Percentiles rank a stretch among this genome's conserved stretches.
These are phyloP conservation scores for Sinocyclocheilus grahami DNA, from an alignment of 2,113 vertebrate species.

Conservation along the genomic window DNA sequence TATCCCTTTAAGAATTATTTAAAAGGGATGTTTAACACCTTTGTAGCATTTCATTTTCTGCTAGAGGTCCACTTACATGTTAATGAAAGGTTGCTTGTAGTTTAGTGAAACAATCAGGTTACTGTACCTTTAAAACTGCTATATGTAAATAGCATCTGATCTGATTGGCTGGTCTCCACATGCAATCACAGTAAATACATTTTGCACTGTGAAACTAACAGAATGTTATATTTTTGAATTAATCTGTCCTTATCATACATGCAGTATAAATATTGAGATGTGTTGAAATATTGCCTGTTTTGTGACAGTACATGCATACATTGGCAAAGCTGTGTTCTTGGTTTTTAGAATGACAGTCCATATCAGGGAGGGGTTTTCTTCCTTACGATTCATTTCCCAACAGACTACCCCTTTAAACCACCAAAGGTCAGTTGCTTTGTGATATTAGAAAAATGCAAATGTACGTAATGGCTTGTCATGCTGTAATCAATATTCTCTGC, in stretches of 20 bases:
- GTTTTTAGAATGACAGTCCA: constrained; percentile 78
- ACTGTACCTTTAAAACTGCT: neutral
- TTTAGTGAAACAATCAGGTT: neutral
- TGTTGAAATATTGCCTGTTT: neutral
- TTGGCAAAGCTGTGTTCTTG: neutral
- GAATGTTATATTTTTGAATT: neutral
- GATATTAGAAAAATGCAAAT: neutral
- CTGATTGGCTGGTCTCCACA: neutral
- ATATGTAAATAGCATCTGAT: no score
- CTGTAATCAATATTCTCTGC: neutral
- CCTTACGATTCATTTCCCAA: constrained; percentile 83
- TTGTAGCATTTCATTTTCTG: neutral
- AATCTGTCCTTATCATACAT: neutral
- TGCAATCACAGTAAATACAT: neutral
- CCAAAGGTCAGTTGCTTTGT: constrained; percentile 74
- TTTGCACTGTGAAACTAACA: neutral
- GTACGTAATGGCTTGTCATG: neutral
- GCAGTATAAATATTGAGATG: neutral
- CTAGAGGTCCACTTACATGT: neutral
- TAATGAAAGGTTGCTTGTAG: neutral
- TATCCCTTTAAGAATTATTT: neutral
- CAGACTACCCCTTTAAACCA: constrained; percentile 84
- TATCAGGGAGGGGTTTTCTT: constrained; percentile 85
- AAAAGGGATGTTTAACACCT: neutral
- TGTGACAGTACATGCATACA: neutral